These are phyloP conservation scores for Bubo scandiacus DNA, from an alignment of 2,113 vertebrate species.

Conservation along the genomic window DNA sequence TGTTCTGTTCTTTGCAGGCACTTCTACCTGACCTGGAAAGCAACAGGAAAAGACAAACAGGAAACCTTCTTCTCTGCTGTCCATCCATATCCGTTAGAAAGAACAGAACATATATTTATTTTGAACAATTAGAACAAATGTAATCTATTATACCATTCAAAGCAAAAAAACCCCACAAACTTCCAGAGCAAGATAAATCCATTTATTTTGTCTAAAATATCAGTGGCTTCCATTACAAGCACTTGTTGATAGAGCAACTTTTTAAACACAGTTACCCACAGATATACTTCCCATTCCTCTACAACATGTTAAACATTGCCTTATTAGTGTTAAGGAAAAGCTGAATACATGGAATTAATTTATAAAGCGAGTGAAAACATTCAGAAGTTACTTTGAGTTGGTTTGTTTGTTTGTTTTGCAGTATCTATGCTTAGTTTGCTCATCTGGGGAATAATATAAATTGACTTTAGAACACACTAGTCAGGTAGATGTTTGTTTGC, in stretches of 20 bases:
- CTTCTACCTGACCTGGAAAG: background rate
- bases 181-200: background rate
- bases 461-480: background rate
- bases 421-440: background rate
- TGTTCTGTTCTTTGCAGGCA: background rate
- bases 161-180: background rate
- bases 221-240: background rate
- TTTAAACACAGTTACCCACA: background rate
- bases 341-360: background rate
- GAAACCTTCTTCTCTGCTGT: background rate
- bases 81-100: background rate
- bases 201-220: background rate
- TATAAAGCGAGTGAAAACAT: background rate
- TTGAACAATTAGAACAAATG: background rate
- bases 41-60: background rate
- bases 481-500: background rate
- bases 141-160: background rate
- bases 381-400: background rate
- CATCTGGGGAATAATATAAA: background rate
- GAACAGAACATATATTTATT: background rate
- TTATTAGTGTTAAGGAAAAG: background rate
- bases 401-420: background rate
- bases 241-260: background rate
- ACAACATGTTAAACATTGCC: background rate
- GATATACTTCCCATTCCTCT: background rate